Conservation (phyloP, 23 tunicate genomes). For the Trididemnum nubilum region DNA sequence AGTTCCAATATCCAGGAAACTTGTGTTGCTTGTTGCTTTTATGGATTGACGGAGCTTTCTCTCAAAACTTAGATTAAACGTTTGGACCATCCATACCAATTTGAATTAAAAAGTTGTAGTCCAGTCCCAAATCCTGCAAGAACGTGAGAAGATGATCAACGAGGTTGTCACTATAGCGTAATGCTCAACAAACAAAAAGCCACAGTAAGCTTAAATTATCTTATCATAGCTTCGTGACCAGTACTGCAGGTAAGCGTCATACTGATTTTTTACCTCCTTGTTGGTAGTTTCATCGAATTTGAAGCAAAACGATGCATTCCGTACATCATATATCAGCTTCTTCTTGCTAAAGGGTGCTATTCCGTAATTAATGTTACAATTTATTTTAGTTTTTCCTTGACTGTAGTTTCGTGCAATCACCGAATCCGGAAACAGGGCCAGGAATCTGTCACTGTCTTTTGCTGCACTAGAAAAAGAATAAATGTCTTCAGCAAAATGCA, state of each 20-base stretch:
- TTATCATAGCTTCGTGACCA: neutral
- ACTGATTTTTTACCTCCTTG: neutral
- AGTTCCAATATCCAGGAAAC: neutral
- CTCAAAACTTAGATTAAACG: neutral
- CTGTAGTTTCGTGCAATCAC: neutral
- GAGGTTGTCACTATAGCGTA: neutral
- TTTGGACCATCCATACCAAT: neutral
- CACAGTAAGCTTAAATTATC: neutral
- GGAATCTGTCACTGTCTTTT: neutral
- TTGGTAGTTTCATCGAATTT: neutral
- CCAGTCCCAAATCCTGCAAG: neutral
- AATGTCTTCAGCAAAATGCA: neutral
- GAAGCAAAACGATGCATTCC: neutral
- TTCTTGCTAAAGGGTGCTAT: neutral
- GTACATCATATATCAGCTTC: neutral
- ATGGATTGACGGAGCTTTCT: neutral
- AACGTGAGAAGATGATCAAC: neutral
- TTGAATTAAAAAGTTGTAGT: neutral
- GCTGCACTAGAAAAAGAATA: neutral
- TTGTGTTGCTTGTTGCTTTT: too few relatives aligned
- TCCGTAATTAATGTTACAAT: neutral
- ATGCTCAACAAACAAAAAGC: neutral
- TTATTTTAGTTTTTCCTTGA: neutral
- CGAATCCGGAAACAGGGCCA: neutral
- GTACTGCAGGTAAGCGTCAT: neutral